Evolutionary conservation across 35 echinoderm and acorn worm species (phyloP).

Genomic region (Strongylocentrotus purpuratus): DNA sequence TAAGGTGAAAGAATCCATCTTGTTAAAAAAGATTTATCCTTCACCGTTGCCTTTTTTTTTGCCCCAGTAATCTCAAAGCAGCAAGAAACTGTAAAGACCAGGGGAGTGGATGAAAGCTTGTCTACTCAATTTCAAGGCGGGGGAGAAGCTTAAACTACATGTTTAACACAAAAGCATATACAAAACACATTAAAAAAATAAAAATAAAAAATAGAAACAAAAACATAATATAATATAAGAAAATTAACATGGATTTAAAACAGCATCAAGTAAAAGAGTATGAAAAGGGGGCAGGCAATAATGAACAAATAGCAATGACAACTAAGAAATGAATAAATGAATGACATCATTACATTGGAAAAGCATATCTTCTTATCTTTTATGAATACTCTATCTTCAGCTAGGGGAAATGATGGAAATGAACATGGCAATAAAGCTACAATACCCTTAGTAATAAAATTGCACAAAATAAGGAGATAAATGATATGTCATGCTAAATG

Average conservation of each 20-base stretch:
- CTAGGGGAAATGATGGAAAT: neutral
- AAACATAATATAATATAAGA: too few relatives aligned
- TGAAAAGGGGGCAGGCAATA: neutral
- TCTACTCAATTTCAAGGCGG: too few relatives aligned
- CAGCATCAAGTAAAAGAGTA: neutral
- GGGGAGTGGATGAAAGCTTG: too few relatives aligned
- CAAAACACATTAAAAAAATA: too few relatives aligned
- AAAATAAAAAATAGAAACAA: too few relatives aligned
- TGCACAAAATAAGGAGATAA: neutral
- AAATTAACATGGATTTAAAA: neutral
- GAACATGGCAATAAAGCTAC: neutral
- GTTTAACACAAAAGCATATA: too few relatives aligned
- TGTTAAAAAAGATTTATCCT: too few relatives aligned
- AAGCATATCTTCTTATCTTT: neutral
- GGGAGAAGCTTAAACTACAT: too few relatives aligned
- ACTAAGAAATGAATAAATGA: neutral
- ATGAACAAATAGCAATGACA: neutral
- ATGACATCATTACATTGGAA: neutral
- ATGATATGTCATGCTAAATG: neutral
- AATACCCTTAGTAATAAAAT: neutral
- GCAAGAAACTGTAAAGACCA: too few relatives aligned
- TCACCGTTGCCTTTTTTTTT: too few relatives aligned
- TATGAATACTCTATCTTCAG: neutral
- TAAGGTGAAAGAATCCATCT: too few relatives aligned
- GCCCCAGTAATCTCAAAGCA: too few relatives aligned